These are phyloP conservation scores for Myoxocephalus aenaeus DNA, from an alignment of 2,797 vertebrate species.

Conservation along the genomic window DNA sequence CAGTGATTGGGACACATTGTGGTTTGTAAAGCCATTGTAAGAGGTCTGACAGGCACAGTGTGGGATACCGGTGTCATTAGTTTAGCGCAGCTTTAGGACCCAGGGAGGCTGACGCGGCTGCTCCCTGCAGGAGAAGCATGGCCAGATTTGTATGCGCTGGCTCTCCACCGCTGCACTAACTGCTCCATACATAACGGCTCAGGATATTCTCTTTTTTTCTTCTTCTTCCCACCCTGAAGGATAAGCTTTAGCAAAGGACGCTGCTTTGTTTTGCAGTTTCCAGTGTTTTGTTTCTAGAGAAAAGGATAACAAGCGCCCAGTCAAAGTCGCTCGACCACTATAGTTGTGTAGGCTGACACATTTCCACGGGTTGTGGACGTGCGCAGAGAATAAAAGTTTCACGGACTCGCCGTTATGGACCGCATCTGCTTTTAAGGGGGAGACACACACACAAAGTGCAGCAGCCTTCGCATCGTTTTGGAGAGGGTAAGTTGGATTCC, in stretches of 20 bases:
- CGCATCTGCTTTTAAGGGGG: constrained; percentile 76
- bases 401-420: constrained; percentile 77
- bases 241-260: constrained; percentile 68
- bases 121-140: constrained; percentile 73
- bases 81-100: constrained; percentile 90
- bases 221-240: constrained; percentile 65
- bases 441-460: constrained; percentile 51
- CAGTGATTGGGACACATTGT: neutral
- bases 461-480: constrained; percentile 59
- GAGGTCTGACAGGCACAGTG: constrained; percentile 19
- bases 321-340: constrained; percentile 33
- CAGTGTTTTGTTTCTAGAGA: constrained; percentile 25
- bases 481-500: constrained; percentile 86
- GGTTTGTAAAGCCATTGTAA: neutral
- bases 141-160: constrained; percentile 85
- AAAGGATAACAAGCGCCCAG: constrained; percentile 49
- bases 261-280: constrained; percentile 43
- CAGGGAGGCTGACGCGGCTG: constrained; percentile 76
- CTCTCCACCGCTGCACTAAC: constrained; percentile 84
- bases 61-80: constrained; percentile 23
- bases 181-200: constrained; percentile 81
- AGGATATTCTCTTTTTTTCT: constrained; percentile 77
- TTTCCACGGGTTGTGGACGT: constrained; percentile 37
- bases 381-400: constrained; percentile 88
- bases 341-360: constrained; percentile 37